Base-by-base conservation (phyloP, 2,113 vertebrate species). In the Cyprinodon tularosa region DNA sequence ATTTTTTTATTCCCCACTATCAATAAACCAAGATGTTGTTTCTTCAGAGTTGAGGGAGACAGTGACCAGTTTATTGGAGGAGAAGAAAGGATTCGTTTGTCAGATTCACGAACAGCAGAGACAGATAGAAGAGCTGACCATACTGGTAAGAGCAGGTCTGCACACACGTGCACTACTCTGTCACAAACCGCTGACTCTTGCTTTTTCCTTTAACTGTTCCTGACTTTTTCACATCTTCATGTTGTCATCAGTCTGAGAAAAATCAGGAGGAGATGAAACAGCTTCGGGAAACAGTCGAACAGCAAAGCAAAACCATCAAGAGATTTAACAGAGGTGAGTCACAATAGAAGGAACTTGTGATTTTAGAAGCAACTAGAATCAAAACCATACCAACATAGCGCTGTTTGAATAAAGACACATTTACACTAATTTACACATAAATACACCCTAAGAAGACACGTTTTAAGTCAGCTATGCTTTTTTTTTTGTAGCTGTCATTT, bases 281-380 rank as follows among this genome's bases (percentile, higher is more conserved):
- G 60, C 91, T 95, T 5, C 74, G 72, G 17, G 87, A 93, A 81
- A 92, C 90, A 8, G 85, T 93, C 0, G 88, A 94, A 13, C 86
- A 92, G 44, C 95, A 95, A 68, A 91, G 22, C 45, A 94, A 93
- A 84, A 94, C 92, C 81, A 94, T 95, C 86, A 95, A 95, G 91
- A 92, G 93, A 42, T 95, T 95, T 61, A 95, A 95, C 81, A 90
- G 95, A 92, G 94, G 95, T 94, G 75, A 86, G 92, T 61, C 2
- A 4, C 38, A 17, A 36, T 1, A 6, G 10, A 9, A 45, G 40
- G 15, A 14, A 22, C 63, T 38, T 15, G 7, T 37, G 17, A 20
- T 12, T 17, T n/a, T 14, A 65, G 45, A 44, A 59, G 22, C 36
- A 44, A 15, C 48, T 59, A 12, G 20, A 53, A 20, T 17, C 6